Evolutionary conservation across 2,797 vertebrate genomes (phyloP), one percentile per base, ranked within the genome.

Genomic region (Odontamblyopus rebecca): DNA sequence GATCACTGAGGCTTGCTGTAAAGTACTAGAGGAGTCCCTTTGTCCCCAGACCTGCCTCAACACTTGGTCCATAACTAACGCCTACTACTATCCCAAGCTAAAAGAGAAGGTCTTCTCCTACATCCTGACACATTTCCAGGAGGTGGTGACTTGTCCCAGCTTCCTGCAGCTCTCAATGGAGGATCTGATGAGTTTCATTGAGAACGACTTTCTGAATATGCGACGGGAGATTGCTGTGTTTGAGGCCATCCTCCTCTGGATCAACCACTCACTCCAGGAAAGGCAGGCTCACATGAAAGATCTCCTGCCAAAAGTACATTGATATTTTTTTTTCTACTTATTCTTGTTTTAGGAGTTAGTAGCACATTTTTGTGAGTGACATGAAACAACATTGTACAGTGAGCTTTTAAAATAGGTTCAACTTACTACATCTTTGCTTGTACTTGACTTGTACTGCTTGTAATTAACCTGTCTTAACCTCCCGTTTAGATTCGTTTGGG

Each of bases 81-180:
- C 87, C 54, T 93, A 90, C 78, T 76, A 85, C 78, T 93, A 90
- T 62, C 87, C 91, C 0, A 84, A 93, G 2, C 89, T 96, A 69
- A 84, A 79, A 38, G 86, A 86, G 41, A 91, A 89, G 15, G 92
- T 93, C 65, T 90, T 83, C 9, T 64, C 68, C 51, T 95, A 91
- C 84, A 93, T 95, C 73, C 81, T 96, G 64, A 90, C 90, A 4
- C 89, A 94, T 86, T 95, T 95, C 0, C 86, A 94, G 82, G 89
- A 95, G 61, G 76, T 86, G 26, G 86, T 73, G 26, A 3, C 13
- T 5, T 12, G 48, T 19, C 26, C 63, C 0, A 93, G 95, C 83
- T 92, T 95, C 64, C 79, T 73, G 69, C 61, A 81, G 51, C 75
- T 86, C 32, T 38, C 81, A 0, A 54, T 73, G 23, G 32, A 60